Conservation (phyloP, 2,113 vertebrate species). For the Tamias sibiricus region DNA sequence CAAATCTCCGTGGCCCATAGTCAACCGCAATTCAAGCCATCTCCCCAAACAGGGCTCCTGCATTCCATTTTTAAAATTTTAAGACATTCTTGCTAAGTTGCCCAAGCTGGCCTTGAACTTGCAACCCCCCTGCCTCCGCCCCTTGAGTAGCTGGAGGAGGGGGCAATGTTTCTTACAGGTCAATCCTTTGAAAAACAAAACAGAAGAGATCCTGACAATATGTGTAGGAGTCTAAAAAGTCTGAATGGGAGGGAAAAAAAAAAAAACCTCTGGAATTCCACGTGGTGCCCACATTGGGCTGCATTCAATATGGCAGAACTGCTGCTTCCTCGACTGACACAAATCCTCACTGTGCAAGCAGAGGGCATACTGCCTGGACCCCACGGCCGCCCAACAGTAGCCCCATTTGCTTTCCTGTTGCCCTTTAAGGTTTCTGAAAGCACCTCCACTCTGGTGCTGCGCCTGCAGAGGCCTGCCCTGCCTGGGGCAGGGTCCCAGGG, state of each 20-base stretch:
- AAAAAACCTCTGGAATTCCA: background rate
- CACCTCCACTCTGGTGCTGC: background rate
- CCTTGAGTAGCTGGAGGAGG: too few species aligned
- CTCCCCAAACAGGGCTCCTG: too few species aligned
- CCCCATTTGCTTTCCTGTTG: background rate
- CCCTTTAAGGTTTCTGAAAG: background rate
- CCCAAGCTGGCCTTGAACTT: too few species aligned
- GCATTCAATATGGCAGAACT: too few species aligned
- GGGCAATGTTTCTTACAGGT: background rate
- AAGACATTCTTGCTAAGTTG: too few species aligned
- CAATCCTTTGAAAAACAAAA: background rate
- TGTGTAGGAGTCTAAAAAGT: background rate
- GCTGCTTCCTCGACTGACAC: background rate
- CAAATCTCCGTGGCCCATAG: too few species aligned
- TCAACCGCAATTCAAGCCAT: too few species aligned
- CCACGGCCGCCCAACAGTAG: fast-evolving
- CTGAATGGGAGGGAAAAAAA: background rate
- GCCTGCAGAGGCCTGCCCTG: background rate
- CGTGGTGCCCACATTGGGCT: background rate
- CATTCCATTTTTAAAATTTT: too few species aligned
- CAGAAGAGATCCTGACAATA: background rate
- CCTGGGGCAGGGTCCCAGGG: background rate
- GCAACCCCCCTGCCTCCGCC: too few species aligned
- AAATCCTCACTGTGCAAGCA: background rate
- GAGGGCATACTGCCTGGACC: background rate